Percentiles rank a stretch among this genome's conserved stretches.
phyloP scores from a whole-genome alignment of 2,888 invertebrate species.

The Ephialtes manifestator region DNA sequence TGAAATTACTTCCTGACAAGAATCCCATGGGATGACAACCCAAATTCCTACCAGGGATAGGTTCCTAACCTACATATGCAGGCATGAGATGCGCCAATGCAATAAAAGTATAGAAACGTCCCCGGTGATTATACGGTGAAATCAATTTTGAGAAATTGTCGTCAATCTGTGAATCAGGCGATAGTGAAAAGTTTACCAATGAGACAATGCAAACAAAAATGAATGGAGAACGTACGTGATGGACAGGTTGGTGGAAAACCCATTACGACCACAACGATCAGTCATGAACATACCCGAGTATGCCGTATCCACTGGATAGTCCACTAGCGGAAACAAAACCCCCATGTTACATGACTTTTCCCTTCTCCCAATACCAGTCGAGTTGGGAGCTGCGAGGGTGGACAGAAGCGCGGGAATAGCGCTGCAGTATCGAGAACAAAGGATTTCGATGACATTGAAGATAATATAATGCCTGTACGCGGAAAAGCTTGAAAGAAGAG shows the following conservation, averaged over 20 bases:
- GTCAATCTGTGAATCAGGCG: background rate
- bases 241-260: slow-evolving; percentile 19
- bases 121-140: background rate
- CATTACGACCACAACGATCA: slow-evolving; percentile 20
- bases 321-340: slow-evolving; percentile 22
- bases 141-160: background rate
- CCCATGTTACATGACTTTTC: slow-evolving; percentile 14
- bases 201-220: background rate
- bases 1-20: background rate
- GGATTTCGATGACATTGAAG: slow-evolving; percentile 27
- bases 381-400: background rate
- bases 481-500: slow-evolving; percentile 22
- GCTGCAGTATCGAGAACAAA: slow-evolving; percentile 42
- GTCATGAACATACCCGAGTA: background rate
- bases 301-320: slow-evolving; percentile 11
- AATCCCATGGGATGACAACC: background rate
- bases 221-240: background rate
- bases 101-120: too few species aligned
- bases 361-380: background rate
- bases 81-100: too few species aligned
- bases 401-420: background rate
- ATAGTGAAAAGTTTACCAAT: background rate
- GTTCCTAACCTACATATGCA: background rate
- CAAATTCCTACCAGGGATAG: background rate
- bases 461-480: slow-evolving; percentile 30